A percentile compares a stretch with the other conserved stretches of the same genome.
Evolutionary conservation across 1,140 invertebrate genomes (phyloP).

Genomic region (Archivesica marissinica): DNA sequence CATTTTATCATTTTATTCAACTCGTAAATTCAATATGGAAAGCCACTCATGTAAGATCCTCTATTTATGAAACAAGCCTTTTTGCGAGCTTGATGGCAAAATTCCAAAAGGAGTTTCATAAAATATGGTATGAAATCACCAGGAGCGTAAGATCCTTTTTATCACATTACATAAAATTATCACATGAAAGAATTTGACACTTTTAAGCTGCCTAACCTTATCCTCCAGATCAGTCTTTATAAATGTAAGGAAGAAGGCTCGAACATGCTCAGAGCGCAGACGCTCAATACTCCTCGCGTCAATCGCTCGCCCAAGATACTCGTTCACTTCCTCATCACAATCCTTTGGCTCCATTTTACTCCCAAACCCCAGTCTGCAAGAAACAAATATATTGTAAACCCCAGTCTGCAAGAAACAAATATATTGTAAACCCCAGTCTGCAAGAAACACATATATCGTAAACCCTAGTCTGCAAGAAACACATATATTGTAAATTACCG

Average conservation of each 20-base stretch:
- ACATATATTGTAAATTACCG: no score
- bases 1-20: no score
- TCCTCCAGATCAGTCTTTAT: slow-evolving; percentile 91
- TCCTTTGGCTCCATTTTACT: slow-evolving; percentile 83
- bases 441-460: slow-evolving; percentile 60
- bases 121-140: no score
- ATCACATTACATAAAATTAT: no score
- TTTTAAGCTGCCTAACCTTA: slow-evolving; percentile 86
- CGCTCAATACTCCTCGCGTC: slow-evolving; percentile 96
- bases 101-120: no score
- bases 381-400: slow-evolving; percentile 83
- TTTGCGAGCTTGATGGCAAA: no score
- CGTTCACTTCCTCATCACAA: slow-evolving; percentile 96
- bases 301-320: slow-evolving; percentile 96
- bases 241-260: slow-evolving; percentile 93
- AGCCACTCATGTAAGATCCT: no score
- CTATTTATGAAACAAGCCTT: no score
- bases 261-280: slow-evolving; percentile 93
- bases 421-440: slow-evolving; percentile 88
- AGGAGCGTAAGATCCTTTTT: no score
- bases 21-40: no score
- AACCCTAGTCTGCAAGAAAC: slow-evolving; percentile 87
- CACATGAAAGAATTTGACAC: no score
- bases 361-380: slow-evolving; percentile 88
- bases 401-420: slow-evolving; percentile 85